Conservation (phyloP, 1,140 invertebrate species). For the Meloidogyne chitwoodi region DNA sequence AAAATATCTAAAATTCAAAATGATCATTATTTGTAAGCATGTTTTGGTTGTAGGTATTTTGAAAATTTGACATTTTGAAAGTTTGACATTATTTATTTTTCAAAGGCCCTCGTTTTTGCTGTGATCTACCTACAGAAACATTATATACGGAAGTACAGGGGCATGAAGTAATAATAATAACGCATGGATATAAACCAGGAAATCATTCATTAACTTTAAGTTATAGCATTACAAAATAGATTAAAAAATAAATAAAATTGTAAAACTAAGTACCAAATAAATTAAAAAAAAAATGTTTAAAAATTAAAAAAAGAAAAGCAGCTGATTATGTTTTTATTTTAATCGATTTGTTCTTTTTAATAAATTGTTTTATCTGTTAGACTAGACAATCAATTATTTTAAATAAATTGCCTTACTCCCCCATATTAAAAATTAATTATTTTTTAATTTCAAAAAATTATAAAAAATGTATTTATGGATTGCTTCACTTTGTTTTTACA, state of each 20-base stretch:
- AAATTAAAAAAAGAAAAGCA: too few relatives aligned
- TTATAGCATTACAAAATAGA: slow-evolving; percentile 10
- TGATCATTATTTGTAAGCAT: neutral
- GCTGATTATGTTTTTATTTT: too few relatives aligned
- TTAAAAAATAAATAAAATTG: too few relatives aligned
- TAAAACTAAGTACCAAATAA: too few relatives aligned
- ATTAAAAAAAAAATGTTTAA: too few relatives aligned
- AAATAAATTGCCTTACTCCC: too few relatives aligned
- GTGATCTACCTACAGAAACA: neutral
- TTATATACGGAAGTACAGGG: slow-evolving; percentile 8
- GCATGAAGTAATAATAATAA: slow-evolving; percentile 13
- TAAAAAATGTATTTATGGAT: slow-evolving; percentile 16
- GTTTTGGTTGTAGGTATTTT: neutral
- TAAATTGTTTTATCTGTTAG: too few relatives aligned
- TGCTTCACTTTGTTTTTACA: slow-evolving; percentile 12
- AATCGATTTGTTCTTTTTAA: too few relatives aligned
- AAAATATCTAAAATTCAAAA: neutral
- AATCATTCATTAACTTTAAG: slow-evolving; percentile 6
- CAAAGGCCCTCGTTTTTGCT: slow-evolving; percentile 14
- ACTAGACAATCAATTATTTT: too few relatives aligned
- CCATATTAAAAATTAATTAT: too few relatives aligned
- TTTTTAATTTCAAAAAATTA: neutral
- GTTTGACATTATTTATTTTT: neutral
- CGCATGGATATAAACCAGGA: neutral
- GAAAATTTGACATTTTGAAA: neutral